These are phyloP conservation scores for Gibbula magus DNA, from an alignment of 2,888 invertebrate species.

Conservation along the genomic window DNA sequence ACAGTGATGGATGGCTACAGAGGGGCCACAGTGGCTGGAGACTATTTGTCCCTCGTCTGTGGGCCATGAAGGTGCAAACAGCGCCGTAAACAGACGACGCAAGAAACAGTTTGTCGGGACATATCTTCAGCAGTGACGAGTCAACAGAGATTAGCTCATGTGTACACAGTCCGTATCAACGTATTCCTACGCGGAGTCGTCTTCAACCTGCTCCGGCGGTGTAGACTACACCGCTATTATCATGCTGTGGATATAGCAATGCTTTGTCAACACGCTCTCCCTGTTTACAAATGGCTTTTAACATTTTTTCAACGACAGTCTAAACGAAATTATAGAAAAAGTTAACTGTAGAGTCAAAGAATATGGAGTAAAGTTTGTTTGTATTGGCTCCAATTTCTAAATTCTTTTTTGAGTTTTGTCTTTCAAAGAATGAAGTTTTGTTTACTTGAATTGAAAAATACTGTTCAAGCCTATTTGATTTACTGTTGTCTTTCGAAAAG, in stretches of 20 bases:
- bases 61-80: neutral
- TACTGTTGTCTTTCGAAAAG: no score
- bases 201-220: no score
- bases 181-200: neutral
- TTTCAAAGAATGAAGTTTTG: neutral
- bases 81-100: neutral
- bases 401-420: neutral
- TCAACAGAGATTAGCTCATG: neutral
- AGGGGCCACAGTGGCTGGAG: neutral
- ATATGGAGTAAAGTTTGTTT: neutral
- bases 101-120: constrained; percentile 1
- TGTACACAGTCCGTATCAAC: neutral
- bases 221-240: neutral
- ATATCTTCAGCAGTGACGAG: neutral
- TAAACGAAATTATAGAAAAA: constrained; percentile 6
- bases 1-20: no score
- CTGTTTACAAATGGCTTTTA: constrained; percentile 13
- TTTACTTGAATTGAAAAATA: neutral
- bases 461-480: no score
- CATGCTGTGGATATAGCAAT: neutral
- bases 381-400: neutral
- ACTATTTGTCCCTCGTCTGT: neutral
- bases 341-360: constrained; percentile 11
- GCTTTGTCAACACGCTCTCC: neutral
- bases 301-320: neutral